A percentile compares a stretch with the other conserved stretches of the same genome.
Evolutionary conservation across 2,888 invertebrate species (phyloP).

Genomic region (Chironomus riparius): DNA sequence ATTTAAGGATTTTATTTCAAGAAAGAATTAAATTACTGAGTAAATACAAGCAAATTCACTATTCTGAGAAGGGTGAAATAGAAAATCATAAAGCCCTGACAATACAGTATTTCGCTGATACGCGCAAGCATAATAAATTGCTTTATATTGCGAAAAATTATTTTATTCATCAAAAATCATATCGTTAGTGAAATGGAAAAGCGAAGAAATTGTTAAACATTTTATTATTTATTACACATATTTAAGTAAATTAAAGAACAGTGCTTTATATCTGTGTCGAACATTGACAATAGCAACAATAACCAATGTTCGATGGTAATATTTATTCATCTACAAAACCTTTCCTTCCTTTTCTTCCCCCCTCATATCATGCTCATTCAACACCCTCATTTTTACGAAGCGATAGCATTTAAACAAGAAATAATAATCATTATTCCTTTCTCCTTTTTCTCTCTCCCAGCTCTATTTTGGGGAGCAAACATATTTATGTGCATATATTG

Average conservation of each 20-base stretch:
- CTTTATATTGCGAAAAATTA: background rate
- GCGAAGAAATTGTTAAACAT: background rate
- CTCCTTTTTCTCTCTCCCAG: background rate
- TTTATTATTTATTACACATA: background rate
- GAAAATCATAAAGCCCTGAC: too few relatives aligned
- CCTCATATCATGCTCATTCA: background rate
- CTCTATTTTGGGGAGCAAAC: background rate
- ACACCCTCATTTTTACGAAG: background rate
- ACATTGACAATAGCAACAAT: background rate
- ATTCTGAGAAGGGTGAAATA: too few relatives aligned
- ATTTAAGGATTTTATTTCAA: too few relatives aligned
- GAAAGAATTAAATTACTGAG: too few relatives aligned
- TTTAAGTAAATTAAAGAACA: background rate
- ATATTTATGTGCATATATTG: background rate
- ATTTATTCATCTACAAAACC: constrained; percentile 17
- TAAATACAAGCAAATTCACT: too few relatives aligned
- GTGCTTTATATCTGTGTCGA: too few relatives aligned
- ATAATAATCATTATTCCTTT: constrained; percentile 16
- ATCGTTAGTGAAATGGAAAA: background rate
- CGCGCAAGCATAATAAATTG: too few relatives aligned
- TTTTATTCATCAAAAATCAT: background rate
- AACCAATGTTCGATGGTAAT: background rate
- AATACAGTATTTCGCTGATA: too few relatives aligned
- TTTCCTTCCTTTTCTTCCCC: background rate
- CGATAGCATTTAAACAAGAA: constrained; percentile 12